These are phyloP conservation scores for Theodoxus fluviatilis DNA, from an alignment of 2,888 invertebrate genomes.

Conservation along the genomic window DNA sequence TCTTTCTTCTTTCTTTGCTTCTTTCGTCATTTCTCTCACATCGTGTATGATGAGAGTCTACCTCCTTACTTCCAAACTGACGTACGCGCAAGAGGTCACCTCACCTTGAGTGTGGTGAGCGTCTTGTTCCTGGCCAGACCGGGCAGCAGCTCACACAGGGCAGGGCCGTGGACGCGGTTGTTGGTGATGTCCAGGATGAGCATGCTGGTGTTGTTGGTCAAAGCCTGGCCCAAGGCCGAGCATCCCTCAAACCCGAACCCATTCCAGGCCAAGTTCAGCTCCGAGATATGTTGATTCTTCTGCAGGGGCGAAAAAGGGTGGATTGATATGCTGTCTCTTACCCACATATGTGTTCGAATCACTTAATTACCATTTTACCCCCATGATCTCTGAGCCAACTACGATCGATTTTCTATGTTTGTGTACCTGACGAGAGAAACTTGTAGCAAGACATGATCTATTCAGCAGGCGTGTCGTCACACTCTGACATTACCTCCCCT, in stretches of 20 bases:
- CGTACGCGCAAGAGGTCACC: not conserved
- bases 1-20: not conserved
- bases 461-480: no score
- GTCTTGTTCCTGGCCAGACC: slow-evolving; percentile 51
- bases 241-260: slow-evolving; percentile 59
- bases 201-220: slow-evolving; percentile 45
- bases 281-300: slow-evolving; percentile 44
- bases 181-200: slow-evolving; percentile 47
- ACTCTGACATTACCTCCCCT: no score
- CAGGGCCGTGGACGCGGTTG: slow-evolving; percentile 55
- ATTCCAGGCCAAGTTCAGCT: slow-evolving; percentile 57
- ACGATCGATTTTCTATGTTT: no score
- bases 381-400: no score
- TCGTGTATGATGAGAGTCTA: not conserved
- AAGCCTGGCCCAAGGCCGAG: slow-evolving; percentile 46
- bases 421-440: no score
- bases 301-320: no score
- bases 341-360: no score
- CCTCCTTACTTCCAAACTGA: not conserved
- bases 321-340: no score
- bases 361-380: no score
- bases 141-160: slow-evolving; percentile 50
- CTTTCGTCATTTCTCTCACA: not conserved
- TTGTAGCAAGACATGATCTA: no score
- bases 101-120: slow-evolving; percentile 45